Conservation (phyloP, 2,113 vertebrate genomes). For the Bostrychus sinensis region DNA sequence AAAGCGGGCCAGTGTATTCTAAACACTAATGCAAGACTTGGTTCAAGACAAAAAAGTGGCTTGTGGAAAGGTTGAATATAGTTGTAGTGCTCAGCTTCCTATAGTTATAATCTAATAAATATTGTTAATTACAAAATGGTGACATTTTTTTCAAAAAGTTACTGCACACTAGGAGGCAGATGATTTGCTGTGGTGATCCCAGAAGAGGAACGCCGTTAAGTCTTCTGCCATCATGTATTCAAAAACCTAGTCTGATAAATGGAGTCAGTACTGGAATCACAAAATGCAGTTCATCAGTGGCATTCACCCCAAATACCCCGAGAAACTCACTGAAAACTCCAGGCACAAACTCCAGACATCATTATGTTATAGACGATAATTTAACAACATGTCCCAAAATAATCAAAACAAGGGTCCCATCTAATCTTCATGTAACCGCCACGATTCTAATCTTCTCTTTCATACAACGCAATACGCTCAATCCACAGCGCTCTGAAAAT, state of each 20-base stretch:
- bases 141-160: too few relatives aligned
- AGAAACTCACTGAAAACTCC: slow-evolving; percentile 41
- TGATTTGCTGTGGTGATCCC: too few relatives aligned
- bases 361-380: slow-evolving; percentile 66
- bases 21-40: too few relatives aligned
- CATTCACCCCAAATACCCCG: background rate
- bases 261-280: background rate
- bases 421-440: slow-evolving; percentile 51
- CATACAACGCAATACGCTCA: slow-evolving; percentile 57
- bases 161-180: too few relatives aligned
- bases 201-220: too few relatives aligned
- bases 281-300: background rate
- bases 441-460: slow-evolving; percentile 63
- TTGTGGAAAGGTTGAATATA: too few relatives aligned
- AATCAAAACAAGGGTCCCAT: slow-evolving; percentile 65
- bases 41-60: too few relatives aligned
- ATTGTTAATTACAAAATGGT: too few relatives aligned
- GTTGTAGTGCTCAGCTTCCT: too few relatives aligned
- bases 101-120: too few relatives aligned
- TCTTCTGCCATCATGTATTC: background rate
- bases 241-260: background rate
- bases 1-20: too few relatives aligned
- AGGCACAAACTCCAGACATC: slow-evolving; percentile 61
- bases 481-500: slow-evolving; percentile 59
- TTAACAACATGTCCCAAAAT: slow-evolving; percentile 62